Conservation (phyloP, 2,888 invertebrate species). For the Phania funesta region DNA sequence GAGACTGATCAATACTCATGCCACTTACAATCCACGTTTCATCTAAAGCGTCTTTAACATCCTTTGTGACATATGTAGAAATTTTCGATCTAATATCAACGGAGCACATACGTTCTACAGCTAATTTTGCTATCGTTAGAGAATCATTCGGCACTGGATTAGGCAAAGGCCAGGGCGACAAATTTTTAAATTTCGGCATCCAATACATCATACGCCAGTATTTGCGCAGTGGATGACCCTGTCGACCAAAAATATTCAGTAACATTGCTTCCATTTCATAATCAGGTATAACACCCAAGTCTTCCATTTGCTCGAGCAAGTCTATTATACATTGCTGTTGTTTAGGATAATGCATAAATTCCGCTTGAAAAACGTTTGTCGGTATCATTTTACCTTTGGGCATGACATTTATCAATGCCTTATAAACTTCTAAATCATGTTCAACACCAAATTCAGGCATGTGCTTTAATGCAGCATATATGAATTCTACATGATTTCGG, state of each 20-base stretch:
- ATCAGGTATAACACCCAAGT: constrained; percentile 95
- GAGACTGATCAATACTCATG: constrained; percentile 88
- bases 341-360: constrained; percentile 96
- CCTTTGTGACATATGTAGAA: constrained; percentile 84
- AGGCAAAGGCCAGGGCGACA: constrained; percentile 92
- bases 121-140: constrained; percentile 89
- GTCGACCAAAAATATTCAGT: constrained; percentile 90
- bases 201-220: constrained; percentile 92
- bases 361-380: constrained; percentile 89
- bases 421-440: constrained; percentile 92
- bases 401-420: constrained; percentile 90
- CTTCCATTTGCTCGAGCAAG: constrained; percentile 95
- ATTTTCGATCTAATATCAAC: constrained; percentile 88
- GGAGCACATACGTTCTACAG: constrained; percentile 90
- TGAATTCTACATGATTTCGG: constrained; percentile 96
- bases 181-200: constrained; percentile 96
- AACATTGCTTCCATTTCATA: constrained; percentile 91
- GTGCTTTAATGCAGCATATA: constrained; percentile 91
- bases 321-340: constrained; percentile 97
- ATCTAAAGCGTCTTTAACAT: constrained; percentile 88
- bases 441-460: constrained; percentile 95
- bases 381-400: constrained; percentile 95
- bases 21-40: constrained; percentile 96
- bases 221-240: constrained; percentile 87
- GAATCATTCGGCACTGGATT: constrained; percentile 88